Evolutionary conservation across 2,888 invertebrate species (phyloP), one percentile per base, ranked within the genome.

Genomic region (Microctonus aethiopoides): DNA sequence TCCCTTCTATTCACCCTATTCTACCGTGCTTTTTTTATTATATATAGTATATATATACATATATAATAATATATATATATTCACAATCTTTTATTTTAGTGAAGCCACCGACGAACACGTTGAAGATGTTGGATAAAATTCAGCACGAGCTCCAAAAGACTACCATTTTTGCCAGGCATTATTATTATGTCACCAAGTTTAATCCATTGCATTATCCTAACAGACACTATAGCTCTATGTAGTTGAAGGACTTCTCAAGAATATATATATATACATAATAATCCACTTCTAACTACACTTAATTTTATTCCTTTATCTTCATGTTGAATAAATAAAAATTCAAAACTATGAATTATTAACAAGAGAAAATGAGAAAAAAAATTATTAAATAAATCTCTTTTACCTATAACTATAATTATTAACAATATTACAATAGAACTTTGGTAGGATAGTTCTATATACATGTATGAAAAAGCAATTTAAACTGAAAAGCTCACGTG

Each of bases 131-230:
- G 24, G 16, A 57, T 32, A 57, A 57, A 57, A 16, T 57, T 32
- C 29, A 57, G 16, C 26, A 26, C n/a, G 57, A 57, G 57, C 57
- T 57, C 39, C 16, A 32, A 16, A 57, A 57, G 9, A 57, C 32
- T 29, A 32, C 29, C 32, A 57, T 34, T 36, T 60, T 60, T 10
- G 22, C 36, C 22, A 7, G 36, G 36, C 20, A 60, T 36, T 60
- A 36, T 60, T 34, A 34, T 60, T 60, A 60, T 60, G 60, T 60
- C 60, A 60, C n/a, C 11, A 11, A 36, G 36, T 60, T 39, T 60
- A 60, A 60, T 60, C 60, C 60, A 60, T 13, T 60, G 34, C 20
- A 34, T 13, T 22, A 36, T 36, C 24, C 36, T 36, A 60, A 32
- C 22, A 60, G 60, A 22, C 36, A 36, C 22, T 34, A 22, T 16